A percentile compares a stretch with the other conserved stretches of the same genome.
Conservation (phyloP, 2,113 vertebrate genomes). For the Trogon surrucura region DNA sequence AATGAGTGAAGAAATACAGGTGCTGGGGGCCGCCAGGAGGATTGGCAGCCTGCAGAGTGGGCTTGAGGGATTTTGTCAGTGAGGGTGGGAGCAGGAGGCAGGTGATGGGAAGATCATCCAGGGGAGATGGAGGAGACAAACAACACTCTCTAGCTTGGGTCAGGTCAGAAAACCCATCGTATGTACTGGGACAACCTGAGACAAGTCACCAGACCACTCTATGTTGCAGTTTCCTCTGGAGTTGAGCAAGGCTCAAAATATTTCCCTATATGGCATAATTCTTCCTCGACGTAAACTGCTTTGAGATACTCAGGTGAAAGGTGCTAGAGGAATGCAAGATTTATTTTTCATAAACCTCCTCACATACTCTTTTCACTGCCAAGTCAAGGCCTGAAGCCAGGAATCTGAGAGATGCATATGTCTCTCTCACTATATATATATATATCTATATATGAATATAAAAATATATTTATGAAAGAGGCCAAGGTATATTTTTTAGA, state of each 20-base stretch:
- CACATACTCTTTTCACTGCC: neutral
- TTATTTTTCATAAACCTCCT: slow-evolving; percentile 18
- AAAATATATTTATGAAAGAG: neutral
- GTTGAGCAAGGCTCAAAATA: neutral
- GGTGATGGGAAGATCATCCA: fast-evolving
- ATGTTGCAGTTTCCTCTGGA: neutral
- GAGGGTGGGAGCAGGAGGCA: neutral
- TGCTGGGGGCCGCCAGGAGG: neutral
- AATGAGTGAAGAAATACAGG: neutral
- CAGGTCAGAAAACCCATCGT: neutral
- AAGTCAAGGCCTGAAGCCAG: slow-evolving; percentile 17
- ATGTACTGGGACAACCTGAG: neutral
- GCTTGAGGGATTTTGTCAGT: fast-evolving
- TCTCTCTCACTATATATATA: neutral
- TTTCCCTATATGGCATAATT: neutral
- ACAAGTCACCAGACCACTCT: neutral
- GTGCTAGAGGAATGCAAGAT: slow-evolving; percentile 7
- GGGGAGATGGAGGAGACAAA: neutral
- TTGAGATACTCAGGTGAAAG: slow-evolving; percentile 19
- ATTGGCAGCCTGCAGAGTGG: neutral
- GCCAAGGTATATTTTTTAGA: neutral
- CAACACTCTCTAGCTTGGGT: neutral
- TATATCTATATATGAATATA: neutral
- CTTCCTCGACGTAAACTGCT: neutral
- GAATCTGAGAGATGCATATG: neutral